Conservation (phyloP, 2,888 invertebrate genomes). For the Ochropleura leucogaster region DNA sequence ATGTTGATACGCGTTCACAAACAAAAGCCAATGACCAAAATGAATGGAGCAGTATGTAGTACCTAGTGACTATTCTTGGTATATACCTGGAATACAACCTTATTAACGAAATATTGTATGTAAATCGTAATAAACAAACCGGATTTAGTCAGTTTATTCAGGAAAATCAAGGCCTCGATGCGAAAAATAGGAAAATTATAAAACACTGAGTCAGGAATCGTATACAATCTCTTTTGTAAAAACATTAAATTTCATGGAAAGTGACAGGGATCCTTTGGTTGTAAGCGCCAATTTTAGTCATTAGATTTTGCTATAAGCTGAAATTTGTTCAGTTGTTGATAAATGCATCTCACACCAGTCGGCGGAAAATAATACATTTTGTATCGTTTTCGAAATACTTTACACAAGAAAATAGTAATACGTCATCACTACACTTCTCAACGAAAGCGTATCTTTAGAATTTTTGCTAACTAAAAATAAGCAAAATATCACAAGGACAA, state of each 20-base stretch:
- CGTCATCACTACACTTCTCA: conserved; percentile 1
- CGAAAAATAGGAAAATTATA: no score
- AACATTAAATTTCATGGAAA: no score
- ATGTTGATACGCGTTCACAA: conserved; percentile 37
- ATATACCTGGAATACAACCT: background rate
- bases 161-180: background rate
- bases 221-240: background rate
- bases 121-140: background rate
- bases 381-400: conserved; percentile 13
- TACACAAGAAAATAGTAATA: conserved; percentile 5
- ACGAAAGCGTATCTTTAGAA: conserved; percentile 36
- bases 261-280: no score
- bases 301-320: background rate
- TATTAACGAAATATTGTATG: background rate
- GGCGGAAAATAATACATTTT: background rate
- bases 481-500: conserved; percentile 58
- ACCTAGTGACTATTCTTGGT: background rate
- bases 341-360: conserved; percentile 10
- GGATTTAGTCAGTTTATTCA: background rate
- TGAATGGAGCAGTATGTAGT: background rate
- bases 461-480: conserved; percentile 34
- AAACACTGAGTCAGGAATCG: background rate
- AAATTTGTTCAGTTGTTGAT: conserved; percentile 5
- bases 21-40: conserved; percentile 14
- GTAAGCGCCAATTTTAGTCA: background rate